Percentiles rank a stretch among this genome's conserved stretches.
These are phyloP conservation scores for Tor tambroides DNA, from an alignment of 2,113 vertebrate genomes.

Conservation along the genomic window DNA sequence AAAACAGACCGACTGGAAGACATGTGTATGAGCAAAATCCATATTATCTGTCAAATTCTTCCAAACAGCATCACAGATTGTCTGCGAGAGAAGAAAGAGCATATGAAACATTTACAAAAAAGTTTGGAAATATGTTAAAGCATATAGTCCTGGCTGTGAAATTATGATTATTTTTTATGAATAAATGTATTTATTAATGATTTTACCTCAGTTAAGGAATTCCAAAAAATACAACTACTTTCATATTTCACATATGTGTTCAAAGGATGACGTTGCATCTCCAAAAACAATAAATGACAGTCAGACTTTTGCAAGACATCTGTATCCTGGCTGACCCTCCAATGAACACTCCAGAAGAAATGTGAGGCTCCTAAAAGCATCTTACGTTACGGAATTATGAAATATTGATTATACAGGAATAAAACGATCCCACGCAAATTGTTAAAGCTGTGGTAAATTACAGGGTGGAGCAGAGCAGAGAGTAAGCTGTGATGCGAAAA, in stretches of 20 bases:
- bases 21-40: neutral
- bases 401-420: neutral
- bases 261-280: neutral
- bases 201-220: neutral
- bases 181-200: neutral
- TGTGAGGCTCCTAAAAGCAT: constrained; percentile 3
- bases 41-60: constrained; percentile 19
- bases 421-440: neutral
- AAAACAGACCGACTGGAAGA: constrained; percentile 2
- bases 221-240: neutral
- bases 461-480: neutral
- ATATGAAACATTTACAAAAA: neutral
- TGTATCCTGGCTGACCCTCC: constrained; percentile 27
- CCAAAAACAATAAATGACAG: constrained; percentile 5
- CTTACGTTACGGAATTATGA: constrained; percentile 5
- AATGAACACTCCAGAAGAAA: neutral
- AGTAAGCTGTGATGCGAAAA: neutral
- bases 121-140: neutral
- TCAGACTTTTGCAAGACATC: neutral
- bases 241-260: neutral
- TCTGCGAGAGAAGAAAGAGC: neutral
- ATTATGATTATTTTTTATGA: neutral
- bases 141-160: neutral
- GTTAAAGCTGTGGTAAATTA: neutral
- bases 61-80: neutral